Conservation (phyloP, 2,888 invertebrate genomes). For the Cephalotes varians region DNA sequence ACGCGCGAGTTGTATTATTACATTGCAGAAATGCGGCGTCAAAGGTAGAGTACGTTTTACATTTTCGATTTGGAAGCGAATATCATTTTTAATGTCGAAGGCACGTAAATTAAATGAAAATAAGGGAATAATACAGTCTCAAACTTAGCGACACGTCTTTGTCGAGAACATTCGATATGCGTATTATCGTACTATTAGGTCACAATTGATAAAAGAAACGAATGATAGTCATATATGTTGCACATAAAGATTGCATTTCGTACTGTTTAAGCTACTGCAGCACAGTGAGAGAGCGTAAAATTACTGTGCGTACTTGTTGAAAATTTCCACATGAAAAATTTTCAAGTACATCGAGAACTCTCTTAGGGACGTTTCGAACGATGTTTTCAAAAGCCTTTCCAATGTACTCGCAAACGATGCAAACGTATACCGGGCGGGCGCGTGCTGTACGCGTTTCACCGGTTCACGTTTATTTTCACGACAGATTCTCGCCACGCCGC, state of each 20-base stretch:
- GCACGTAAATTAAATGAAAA: neutral
- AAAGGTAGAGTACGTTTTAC: neutral
- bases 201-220: neutral
- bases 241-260: neutral
- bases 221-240: neutral
- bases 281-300: conserved; percentile 3
- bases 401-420: conserved; percentile 13
- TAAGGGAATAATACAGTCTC: no score
- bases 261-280: neutral
- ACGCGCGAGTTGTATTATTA: conserved; percentile 29
- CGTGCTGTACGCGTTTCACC: conserved; percentile 22
- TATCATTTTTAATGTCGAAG: neutral
- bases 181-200: neutral
- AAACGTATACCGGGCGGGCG: neutral
- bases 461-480: conserved; percentile 35
- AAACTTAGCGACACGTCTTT: neutral
- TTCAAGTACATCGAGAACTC: conserved; percentile 28
- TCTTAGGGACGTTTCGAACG: conserved; percentile 30
- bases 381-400: conserved; percentile 30
- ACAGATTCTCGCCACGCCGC: neutral
- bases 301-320: conserved; percentile 5
- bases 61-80: conserved; percentile 12
- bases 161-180: neutral
- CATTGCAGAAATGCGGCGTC: neutral
- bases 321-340: conserved; percentile 34